A percentile compares a stretch with the other conserved stretches of the same genome.
phyloP scores from a whole-genome alignment of 1,140 invertebrate genomes.

The Marisa cornuarietis region DNA sequence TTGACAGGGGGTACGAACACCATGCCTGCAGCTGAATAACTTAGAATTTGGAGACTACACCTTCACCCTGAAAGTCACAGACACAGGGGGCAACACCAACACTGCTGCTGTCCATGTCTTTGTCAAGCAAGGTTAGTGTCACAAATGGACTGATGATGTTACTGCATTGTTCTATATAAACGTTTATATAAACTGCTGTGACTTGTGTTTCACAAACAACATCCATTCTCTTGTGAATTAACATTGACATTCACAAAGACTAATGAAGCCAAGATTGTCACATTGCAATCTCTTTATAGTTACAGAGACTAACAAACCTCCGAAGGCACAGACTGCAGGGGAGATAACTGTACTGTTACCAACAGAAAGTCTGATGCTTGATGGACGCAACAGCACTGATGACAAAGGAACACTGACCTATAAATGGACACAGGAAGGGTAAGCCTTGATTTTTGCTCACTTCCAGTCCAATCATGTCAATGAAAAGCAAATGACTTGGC shows the following conservation, averaged over 20 bases:
- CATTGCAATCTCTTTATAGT: no score
- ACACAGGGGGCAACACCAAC: constrained; percentile 85
- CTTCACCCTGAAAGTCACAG: constrained; percentile 91
- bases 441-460: constrained; percentile 29
- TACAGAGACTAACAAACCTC: constrained; percentile 60
- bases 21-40: constrained; percentile 86
- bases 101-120: constrained; percentile 90
- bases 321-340: constrained; percentile 71
- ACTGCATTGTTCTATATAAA: no score
- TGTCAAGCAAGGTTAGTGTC: constrained; percentile 81
- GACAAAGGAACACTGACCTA: constrained; percentile 84
- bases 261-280: no score
- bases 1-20: constrained; percentile 81
- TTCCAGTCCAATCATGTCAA: not conserved
- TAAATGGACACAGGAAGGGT: constrained; percentile 83
- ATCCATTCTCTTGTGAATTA: no score
- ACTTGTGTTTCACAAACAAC: no score
- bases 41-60: constrained; percentile 94
- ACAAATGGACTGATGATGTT: not conserved
- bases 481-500: not conserved
- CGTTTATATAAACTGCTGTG: no score
- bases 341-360: constrained; percentile 80
- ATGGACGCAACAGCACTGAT: constrained; percentile 85
- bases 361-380: constrained; percentile 78
- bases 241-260: no score